Evolutionary conservation across 2,113 vertebrate genomes (phyloP).

Genomic region (Astur gentilis): DNA sequence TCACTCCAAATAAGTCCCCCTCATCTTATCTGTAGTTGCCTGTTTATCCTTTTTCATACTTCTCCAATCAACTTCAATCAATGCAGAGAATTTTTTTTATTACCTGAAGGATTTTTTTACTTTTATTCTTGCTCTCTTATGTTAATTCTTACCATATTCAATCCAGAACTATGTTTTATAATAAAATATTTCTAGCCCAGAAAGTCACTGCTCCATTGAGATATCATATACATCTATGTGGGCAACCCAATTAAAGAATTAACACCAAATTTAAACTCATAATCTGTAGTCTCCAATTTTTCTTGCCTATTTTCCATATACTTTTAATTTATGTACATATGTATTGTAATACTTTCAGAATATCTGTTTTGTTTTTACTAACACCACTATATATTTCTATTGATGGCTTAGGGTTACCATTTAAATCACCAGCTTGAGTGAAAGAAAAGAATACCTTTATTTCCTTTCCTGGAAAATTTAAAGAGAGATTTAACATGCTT

Average conservation of each 20-base stretch:
- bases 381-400: neutral
- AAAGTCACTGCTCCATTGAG: neutral
- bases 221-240: neutral
- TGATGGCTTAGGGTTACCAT: neutral
- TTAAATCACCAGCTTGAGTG: neutral
- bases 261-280: neutral
- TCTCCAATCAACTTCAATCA: neutral
- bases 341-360: neutral
- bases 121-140: neutral
- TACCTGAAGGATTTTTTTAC: neutral
- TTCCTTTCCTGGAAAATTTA: neutral
- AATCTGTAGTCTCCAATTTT: neutral
- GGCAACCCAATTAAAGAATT: neutral
- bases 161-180: neutral
- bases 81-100: neutral
- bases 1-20: neutral
- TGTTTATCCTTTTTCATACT: neutral
- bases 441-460: constrained; percentile 7
- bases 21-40: neutral
- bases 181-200: neutral
- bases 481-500: neutral
- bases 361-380: neutral
- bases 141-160: neutral
- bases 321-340: neutral
- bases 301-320: neutral